Base-by-base conservation (phyloP, 2,888 invertebrate genomes). In the Hipparchia sbordonii region DNA sequence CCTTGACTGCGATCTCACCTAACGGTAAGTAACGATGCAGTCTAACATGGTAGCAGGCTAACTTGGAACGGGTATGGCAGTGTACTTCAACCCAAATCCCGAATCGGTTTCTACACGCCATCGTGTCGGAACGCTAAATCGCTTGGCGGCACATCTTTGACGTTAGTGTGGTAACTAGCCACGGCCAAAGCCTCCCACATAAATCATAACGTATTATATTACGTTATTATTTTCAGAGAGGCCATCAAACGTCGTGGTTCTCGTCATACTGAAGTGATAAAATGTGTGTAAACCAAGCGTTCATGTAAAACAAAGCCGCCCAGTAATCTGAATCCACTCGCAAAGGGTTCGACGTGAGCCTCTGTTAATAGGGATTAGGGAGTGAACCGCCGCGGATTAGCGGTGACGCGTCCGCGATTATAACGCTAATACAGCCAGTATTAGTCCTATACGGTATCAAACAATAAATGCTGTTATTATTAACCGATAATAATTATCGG, bases 281-380 rank as follows among this genome's bases (percentile, higher is more conserved):
- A 65, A 65, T 65, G 52, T 63, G 48, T 51, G 48, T 65, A 52
- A 60, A 68, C 23, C 12, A 54, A 52, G 52, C 48, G 23, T 65
- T 70, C 48, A 13, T 70, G 70, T 63, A 59, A 56, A 63, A 67
- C 61, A 67, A 72, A 72, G 59, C 70, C 70, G 45, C 65, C 7
- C 65, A 33, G 63, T 72, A 69, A 70, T 69, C 67, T 60, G 70
- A 56, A 67, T 52, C 56, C 66, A 60, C 46, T 65, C 46, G 52
- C 54, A 74, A 61, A 68, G 68, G 71, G 73, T 73, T 69, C 51
- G 9, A 13, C 10, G 23, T 45, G 60, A 67, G 45, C 60, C 33
- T 48, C 61, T 33, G 63, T 54, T 73, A 73, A 73, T 67, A 67
- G 67, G 60, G 71, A 73, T 73, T 60, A 73, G 67, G 52, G 67